phyloP scores from a whole-genome alignment of 2,888 invertebrate species.

The Acanthococcus lagerstroemiae region DNA sequence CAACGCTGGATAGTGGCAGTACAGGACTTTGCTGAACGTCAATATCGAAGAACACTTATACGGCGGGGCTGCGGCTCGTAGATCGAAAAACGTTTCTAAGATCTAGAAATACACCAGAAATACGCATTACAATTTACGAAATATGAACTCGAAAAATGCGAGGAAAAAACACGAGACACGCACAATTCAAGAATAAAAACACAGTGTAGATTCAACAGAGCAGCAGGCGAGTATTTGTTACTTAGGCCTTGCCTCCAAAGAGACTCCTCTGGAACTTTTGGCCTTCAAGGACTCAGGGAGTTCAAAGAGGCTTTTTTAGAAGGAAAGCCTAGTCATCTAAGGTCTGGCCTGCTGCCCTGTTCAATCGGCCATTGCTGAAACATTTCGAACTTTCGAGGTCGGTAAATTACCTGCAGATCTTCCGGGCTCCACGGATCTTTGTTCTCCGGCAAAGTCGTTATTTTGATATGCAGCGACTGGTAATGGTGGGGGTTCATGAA shows the following conservation, averaged over 20 bases:
- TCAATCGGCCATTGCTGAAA: neutral
- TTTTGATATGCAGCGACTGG: conserved; percentile 80
- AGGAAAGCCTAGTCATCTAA: no score
- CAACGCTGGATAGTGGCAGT: conserved; percentile 73
- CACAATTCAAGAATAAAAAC: no score
- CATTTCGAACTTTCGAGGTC: neutral
- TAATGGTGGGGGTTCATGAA: conserved; percentile 76
- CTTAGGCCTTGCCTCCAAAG: no score
- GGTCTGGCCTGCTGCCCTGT: no score
- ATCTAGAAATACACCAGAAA: conserved; percentile 51
- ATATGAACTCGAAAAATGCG: neutral
- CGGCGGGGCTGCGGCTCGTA: conserved; percentile 76
- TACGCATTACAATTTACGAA: neutral
- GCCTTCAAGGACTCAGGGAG: no score
- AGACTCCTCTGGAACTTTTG: no score
- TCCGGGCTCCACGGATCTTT: conserved; percentile 74
- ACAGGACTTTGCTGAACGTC: conserved; percentile 75
- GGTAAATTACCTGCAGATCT: conserved; percentile 58
- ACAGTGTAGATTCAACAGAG: no score
- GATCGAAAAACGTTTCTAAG: conserved; percentile 87
- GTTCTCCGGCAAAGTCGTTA: conserved; percentile 66
- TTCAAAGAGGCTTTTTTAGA: neutral
- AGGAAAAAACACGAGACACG: no score
- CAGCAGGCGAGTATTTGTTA: no score
- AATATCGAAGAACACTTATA: conserved; percentile 81